Conservation (phyloP, 1,140 invertebrate species). For the Meloidogyne chitwoodi region DNA sequence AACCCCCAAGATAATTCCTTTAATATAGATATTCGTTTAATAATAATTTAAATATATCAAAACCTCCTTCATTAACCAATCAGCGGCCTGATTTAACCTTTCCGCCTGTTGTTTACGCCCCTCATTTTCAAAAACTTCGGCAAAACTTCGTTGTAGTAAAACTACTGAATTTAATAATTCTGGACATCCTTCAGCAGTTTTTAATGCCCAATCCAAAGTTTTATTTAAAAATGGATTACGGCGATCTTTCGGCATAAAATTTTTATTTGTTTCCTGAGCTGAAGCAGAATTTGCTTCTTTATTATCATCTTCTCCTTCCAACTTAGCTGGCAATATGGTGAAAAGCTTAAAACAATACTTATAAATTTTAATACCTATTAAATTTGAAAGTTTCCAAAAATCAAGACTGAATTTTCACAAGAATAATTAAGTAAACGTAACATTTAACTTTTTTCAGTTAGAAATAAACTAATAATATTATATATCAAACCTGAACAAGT, state of each 20-base stretch:
- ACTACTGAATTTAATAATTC: slow-evolving; percentile 2
- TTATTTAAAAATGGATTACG: slow-evolving; percentile 15
- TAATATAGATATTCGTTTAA: too few relatives aligned
- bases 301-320: not conserved
- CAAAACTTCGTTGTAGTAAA: slow-evolving; percentile 5
- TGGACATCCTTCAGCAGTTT: not conserved
- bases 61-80: slow-evolving; percentile 3
- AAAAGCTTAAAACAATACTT: slow-evolving; percentile 1
- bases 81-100: slow-evolving; percentile 1
- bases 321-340: not conserved
- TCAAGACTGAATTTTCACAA: not conserved
- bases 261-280: slow-evolving; percentile 1
- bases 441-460: too few relatives aligned
- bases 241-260: not conserved
- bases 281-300: not conserved
- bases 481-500: not conserved
- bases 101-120: not conserved
- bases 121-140: slow-evolving; percentile 4
- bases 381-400: too few relatives aligned
- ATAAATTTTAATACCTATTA: too few relatives aligned
- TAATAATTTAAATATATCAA: too few relatives aligned
- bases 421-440: not conserved
- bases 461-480: too few relatives aligned
- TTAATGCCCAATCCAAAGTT: slow-evolving; percentile 11
- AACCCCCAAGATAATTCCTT: too few relatives aligned